Conservation (phyloP, 2,113 vertebrate genomes). For the Mastomys coucha region DNA sequence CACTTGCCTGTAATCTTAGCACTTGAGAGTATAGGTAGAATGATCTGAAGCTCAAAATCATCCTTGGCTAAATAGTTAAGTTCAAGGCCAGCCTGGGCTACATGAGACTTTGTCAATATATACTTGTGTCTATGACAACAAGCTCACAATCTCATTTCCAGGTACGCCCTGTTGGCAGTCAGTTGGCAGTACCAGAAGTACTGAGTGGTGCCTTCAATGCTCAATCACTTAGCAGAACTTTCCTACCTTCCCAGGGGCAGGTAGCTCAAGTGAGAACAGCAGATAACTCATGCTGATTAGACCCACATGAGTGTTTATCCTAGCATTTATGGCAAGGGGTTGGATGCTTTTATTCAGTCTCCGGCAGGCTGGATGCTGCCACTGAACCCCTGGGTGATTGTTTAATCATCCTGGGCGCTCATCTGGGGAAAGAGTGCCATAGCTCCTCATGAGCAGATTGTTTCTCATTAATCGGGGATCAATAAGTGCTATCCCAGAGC, state of each 20-base stretch:
- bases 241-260: background rate
- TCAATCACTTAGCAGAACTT: no score
- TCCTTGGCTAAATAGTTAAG: background rate
- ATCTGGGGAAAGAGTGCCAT: conserved; percentile 35
- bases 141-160: background rate
- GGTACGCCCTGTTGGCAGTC: background rate
- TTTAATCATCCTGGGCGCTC: conserved; percentile 31
- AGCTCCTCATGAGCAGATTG: conserved; percentile 46
- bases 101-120: background rate
- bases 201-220: background rate
- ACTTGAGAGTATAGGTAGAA: background rate
- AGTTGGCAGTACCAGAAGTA: background rate
- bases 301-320: background rate
- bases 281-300: background rate
- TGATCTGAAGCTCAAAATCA: background rate
- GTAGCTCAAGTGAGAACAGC: background rate
- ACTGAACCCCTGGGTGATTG: conserved; percentile 7
- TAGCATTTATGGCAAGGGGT: background rate
- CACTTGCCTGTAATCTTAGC: background rate
- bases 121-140: background rate
- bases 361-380: conserved; percentile 45
- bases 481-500: background rate
- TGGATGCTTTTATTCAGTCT: conserved; percentile 42
- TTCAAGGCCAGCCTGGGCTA: background rate
- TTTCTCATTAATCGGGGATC: conserved; percentile 62